Evolutionary conservation across 2,113 vertebrate genomes (phyloP), one percentile per base, ranked within the genome.

Genomic region (Ammodramus savannarum): DNA sequence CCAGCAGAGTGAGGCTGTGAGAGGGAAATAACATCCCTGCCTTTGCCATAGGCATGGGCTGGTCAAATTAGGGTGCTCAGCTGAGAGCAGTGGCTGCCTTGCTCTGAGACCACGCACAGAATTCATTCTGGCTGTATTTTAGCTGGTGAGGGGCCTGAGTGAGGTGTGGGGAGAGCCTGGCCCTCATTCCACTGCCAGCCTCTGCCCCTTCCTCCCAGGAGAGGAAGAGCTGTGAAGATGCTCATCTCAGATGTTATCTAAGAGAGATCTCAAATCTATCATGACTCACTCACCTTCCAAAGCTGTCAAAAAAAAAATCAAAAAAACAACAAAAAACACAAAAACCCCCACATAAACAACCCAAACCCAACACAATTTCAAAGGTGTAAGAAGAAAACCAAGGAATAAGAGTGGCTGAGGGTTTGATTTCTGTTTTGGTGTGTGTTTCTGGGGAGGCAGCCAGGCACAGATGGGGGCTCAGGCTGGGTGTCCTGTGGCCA

Each of bases 211-310:
- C 68, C 16, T 78, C 27, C 23, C 49, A 20, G 46, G 44, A 73
- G 7, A 57, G 71, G 63, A 61, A 52, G 68, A 85, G 38, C 85
- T 66, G 54, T 49, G 58, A 78, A 79, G 62, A 69, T 62, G 49
- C 32, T 95, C 49, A 0, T 59, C 58, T 36, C 7, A 26, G 34
- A 38, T 85, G 74, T 85, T 90, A 69, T 25, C 83, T 86, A 69
- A 75, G 58, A 75, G 34, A 76, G 16, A 88, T 83, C 72, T 90
- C 72, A 76, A 62, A 61, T 58, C 16, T 41, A 62, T 41, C 77
- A 77, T 95, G 91, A 94, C 66, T 93, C 71, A 95, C 58, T 80
- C 82, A 88, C 79, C 83, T 93, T 83, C 68, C 72, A 90, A 85
- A 93, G 59, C 38, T 92, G 90, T 80, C 38, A 93, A 31, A 67